Evolutionary conservation across 2,888 invertebrate genomes (phyloP).

Genomic region (Nebria brevicollis): DNA sequence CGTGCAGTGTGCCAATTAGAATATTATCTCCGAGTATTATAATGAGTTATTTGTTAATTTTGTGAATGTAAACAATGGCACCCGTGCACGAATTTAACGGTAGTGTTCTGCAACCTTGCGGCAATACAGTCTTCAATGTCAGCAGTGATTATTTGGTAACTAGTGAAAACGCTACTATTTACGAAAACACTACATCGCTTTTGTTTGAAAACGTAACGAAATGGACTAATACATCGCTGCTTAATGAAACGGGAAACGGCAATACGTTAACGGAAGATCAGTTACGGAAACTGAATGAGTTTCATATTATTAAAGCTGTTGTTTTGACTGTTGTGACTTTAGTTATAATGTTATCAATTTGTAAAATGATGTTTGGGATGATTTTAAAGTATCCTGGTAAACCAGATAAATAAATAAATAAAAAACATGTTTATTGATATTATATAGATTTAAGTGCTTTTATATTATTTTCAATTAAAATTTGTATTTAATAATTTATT

Average conservation of each 20-base stretch:
- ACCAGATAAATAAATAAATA: slow-evolving; percentile 1
- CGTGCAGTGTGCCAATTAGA: slow-evolving; percentile 17
- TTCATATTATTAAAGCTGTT: slow-evolving; percentile 47
- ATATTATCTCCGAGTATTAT: slow-evolving; percentile 12
- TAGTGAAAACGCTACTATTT: not conserved
- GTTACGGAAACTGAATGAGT: slow-evolving; percentile 36
- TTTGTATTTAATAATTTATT: too few relatives aligned
- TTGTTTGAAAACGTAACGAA: not conserved
- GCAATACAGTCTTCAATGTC: not conserved
- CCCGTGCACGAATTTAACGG: not conserved
- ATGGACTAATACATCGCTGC: not conserved
- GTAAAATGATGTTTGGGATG: slow-evolving; percentile 44
- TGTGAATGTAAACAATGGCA: slow-evolving; percentile 11
- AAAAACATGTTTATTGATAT: not conserved
- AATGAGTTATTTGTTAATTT: slow-evolving; percentile 16
- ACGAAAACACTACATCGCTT: not conserved
- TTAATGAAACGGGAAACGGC: not conserved
- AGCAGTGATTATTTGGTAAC: not conserved
- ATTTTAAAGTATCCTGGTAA: slow-evolving; percentile 31
- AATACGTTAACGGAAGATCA: slow-evolving; percentile 26
- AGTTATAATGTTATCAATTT: slow-evolving; percentile 31
- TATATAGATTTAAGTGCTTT: not conserved
- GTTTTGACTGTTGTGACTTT: slow-evolving; percentile 41
- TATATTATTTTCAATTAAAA: too few relatives aligned
- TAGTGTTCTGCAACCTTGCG: slow-evolving; percentile 8